phyloP scores from a whole-genome alignment of 2,888 invertebrate species.

The Cabera pusaria region DNA sequence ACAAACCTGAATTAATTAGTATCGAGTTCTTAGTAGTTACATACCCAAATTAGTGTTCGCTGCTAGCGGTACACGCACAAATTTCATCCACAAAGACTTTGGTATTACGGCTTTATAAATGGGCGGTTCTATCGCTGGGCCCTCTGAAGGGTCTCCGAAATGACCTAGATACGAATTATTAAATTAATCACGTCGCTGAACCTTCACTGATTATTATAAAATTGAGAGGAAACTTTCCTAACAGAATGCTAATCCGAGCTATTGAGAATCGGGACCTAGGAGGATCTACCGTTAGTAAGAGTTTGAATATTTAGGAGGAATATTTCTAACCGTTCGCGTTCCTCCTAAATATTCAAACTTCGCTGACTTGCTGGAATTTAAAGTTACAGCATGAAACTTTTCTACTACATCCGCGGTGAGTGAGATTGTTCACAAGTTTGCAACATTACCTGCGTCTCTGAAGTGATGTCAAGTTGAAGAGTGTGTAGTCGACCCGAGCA shows the following conservation, averaged over 20 bases:
- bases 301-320: slow-evolving; percentile 1
- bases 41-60: slow-evolving; percentile 49
- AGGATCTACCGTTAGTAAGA: slow-evolving; percentile 1
- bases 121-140: slow-evolving; percentile 1
- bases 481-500: slow-evolving; percentile 89
- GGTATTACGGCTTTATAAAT: slow-evolving; percentile 19
- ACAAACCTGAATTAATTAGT: slow-evolving; percentile 47
- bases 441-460: slow-evolving; percentile 85
- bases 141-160: slow-evolving; percentile 18
- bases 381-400: slow-evolving; percentile 3
- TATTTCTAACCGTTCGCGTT: background rate
- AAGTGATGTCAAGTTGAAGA: slow-evolving; percentile 91
- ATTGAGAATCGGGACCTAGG: slow-evolving; percentile 1
- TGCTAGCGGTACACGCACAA: slow-evolving; percentile 51
- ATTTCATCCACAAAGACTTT: slow-evolving; percentile 44
- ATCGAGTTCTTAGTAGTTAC: no score
- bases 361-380: slow-evolving; percentile 7
- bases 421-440: slow-evolving; percentile 5
- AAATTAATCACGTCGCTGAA: slow-evolving; percentile 14
- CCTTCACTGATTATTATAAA: slow-evolving; percentile 14
- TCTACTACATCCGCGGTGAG: background rate
- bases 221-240: slow-evolving; percentile 1
- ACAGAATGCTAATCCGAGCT: slow-evolving; percentile 11
- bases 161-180: slow-evolving; percentile 17
- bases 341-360: no score